Base-by-base conservation (phyloP, 2,113 vertebrate species). In the Craseonycteris thonglongyai region DNA sequence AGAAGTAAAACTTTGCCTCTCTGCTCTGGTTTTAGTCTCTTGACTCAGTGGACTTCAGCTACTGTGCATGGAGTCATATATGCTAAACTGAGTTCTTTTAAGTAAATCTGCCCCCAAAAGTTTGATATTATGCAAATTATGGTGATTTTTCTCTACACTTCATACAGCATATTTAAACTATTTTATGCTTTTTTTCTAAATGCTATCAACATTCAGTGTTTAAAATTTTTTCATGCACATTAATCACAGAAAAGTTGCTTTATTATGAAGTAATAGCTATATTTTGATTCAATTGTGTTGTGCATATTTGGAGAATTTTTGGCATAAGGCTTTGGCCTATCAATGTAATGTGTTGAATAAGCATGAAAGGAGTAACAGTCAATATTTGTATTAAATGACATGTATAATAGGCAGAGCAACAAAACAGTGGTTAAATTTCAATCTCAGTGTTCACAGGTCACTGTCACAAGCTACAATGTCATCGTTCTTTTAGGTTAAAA, bases 391-490 rank as follows among this genome's bases (percentile, higher is more conserved):
- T 97, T 96, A 84, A 94, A 82, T 33, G 14, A 33, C 18, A 75
- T 38, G 24, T 87, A 59, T 80, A 94, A 90, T n/a, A 97, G 56
- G 12, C 61, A 95, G 40, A 76, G 74, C 88, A 96, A 88, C 88
- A 97, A 96, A 97, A 81, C 1, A 72, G 33, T 71, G 74, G 49
- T 88, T 96, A 95, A 96, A 95, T 68, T 83, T 97, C 56, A 96
- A 0, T 16, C 0, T 22, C 78, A 65, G 16, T 71, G 56, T 97
- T 97, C 3, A 0, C 45, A 94, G 83, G 88, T 96, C 94, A 80
- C 82, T 96, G 82, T 96, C 74, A 97, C 90, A 85, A 97, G 35
- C 40, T 12, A 0, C 45, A 72, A 83, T 81, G 49, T 51, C 94
- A 97, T 72, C 0, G 0, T 2, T 94, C 28, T 45, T 11, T 75